Evolutionary conservation across 2,888 invertebrate genomes (phyloP), one percentile per base, ranked within the genome.

Genomic region (Ethmia dodecea): DNA sequence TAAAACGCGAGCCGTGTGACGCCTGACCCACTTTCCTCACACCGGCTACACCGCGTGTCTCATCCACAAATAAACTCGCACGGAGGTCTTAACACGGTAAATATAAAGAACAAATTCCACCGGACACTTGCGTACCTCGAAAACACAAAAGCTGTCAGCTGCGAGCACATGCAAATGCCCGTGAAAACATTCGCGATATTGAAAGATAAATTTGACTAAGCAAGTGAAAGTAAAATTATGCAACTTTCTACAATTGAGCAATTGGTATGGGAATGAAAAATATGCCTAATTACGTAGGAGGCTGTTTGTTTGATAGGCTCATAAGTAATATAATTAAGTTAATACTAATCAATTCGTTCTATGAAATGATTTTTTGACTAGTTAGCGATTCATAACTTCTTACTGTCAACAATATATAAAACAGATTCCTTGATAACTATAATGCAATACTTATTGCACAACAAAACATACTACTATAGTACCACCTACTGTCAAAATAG

Each of bases 161-260:
- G 63, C 56, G 48, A 61, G 60, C 65, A 59, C 59, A 74, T 75
- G 79, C 68, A 75, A 76, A 80, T 72, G 55, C 55, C 55, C 46
- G 49, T 60, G 73, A 58, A 66, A 77, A 73, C 67, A 64, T 64
- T 66, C 57, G 69, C 73, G 70, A 75, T 69, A 67, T 60, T 58
- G 52, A 63, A 60, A 70, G 65, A 74, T 76, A 69, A 77, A 71
- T 78, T 74, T 40, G 54, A 49, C 42, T 55, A 55, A 33, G 28
- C 57, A 53, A 78, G 83, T 78, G 83, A 86, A 86, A 83, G 86
- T 80, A 55, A 73, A 69, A 75, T 86, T 83, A 86, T 72, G 86
- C 80, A 86, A 86, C 81, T 84, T 83, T 84, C 83, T 78, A 77
- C 66, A 49, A 53, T 47, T 49, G 60, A 52, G 53, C 53, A 53